A percentile compares a stretch with the other conserved stretches of the same genome.
phyloP scores from a whole-genome alignment of 2,113 vertebrate genomes.

The Cygnus atratus region DNA sequence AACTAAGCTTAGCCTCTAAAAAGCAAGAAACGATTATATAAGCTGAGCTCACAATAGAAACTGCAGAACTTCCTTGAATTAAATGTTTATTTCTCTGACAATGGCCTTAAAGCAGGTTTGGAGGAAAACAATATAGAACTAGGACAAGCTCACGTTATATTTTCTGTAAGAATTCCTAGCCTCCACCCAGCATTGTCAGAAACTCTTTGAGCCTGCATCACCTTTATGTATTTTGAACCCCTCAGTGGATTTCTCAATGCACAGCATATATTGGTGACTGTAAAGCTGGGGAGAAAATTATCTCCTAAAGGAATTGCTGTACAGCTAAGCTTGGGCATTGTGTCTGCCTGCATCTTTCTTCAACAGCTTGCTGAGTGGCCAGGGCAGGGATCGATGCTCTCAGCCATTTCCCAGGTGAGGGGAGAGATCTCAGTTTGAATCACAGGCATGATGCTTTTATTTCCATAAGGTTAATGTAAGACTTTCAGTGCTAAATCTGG shows the following conservation, averaged over 20 bases:
- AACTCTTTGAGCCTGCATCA: neutral
- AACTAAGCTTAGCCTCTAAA: neutral
- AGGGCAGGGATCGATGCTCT: fast-evolving
- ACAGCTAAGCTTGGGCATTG: neutral
- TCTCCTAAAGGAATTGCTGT: neutral
- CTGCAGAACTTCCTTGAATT: neutral
- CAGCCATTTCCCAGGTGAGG: neutral
- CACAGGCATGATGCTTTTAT: neutral
- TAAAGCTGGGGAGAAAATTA: neutral
- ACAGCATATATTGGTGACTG: neutral
- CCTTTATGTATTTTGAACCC: neutral
- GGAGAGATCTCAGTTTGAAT: neutral
- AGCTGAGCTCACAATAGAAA: neutral
- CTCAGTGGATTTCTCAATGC: neutral
- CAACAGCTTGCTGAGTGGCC: neutral
- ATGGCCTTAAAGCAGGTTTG: neutral
- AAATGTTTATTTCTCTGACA: neutral
- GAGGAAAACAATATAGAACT: neutral
- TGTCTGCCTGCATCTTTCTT: neutral
- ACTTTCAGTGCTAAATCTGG: neutral
- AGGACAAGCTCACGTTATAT: fast-evolving
- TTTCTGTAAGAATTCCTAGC: neutral
- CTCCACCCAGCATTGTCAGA: neutral
- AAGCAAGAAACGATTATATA: neutral
- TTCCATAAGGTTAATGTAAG: neutral